A percentile compares a stretch with the other conserved stretches of the same genome.
Conservation (phyloP, 2,113 vertebrate species). For the Platichthys flesus region DNA sequence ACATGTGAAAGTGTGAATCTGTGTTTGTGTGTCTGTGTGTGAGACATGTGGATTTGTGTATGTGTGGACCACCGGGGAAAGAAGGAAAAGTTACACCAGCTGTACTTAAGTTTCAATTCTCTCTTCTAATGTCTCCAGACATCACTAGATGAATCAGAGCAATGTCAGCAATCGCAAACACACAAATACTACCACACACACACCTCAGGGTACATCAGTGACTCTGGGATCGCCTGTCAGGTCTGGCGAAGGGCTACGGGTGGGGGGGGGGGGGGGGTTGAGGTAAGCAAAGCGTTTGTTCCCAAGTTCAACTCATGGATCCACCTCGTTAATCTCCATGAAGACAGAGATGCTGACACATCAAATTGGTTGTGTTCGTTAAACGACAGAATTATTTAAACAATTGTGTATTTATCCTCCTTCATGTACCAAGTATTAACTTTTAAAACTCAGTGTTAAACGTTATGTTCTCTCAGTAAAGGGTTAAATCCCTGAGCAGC, state of each 20-base stretch:
- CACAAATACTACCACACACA: slow-evolving; percentile 31
- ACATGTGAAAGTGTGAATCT: neutral
- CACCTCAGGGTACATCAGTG: slow-evolving; percentile 37
- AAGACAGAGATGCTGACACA: too few species aligned
- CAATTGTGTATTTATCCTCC: too few species aligned
- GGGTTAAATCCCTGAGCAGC: too few species aligned
- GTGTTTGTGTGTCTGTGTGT: slow-evolving; percentile 2
- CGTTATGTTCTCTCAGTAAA: too few species aligned
- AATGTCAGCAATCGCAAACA: slow-evolving; percentile 14
- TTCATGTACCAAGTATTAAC: too few species aligned
- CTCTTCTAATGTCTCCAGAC: slow-evolving; percentile 39
- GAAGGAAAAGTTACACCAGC: slow-evolving; percentile 61
- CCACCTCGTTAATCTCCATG: too few species aligned
- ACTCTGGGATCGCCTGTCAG: slow-evolving; percentile 67
- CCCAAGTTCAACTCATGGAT: too few species aligned
- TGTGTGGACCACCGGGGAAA: slow-evolving; percentile 19
- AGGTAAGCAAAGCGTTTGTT: slow-evolving; percentile 4
- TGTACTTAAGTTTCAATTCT: slow-evolving; percentile 50
- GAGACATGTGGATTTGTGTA: neutral
- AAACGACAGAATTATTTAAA: too few species aligned
- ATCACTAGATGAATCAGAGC: slow-evolving; percentile 41
- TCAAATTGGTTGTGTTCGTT: too few species aligned
- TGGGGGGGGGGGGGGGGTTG: neutral
- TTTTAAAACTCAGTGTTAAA: too few species aligned
- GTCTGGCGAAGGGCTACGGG: slow-evolving; percentile 41